These are phyloP conservation scores for Myopa tessellatipennis DNA, from an alignment of 2,888 invertebrate species.

Conservation along the genomic window DNA sequence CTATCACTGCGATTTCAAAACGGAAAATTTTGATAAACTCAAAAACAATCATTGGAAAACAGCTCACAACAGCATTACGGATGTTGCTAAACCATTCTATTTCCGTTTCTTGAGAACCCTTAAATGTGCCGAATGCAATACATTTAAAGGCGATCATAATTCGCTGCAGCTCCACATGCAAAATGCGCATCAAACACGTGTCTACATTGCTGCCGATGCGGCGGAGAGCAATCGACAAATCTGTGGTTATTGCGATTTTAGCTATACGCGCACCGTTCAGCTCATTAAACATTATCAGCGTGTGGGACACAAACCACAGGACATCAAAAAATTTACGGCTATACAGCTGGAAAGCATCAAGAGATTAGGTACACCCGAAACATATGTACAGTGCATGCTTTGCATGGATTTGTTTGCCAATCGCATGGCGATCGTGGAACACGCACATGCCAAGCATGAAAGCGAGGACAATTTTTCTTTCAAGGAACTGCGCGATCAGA, in stretches of 20 bases:
- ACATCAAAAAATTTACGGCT: slow-evolving; percentile 53
- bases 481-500: slow-evolving; percentile 54
- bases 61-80: slow-evolving; percentile 40
- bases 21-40: slow-evolving; percentile 48
- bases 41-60: slow-evolving; percentile 53
- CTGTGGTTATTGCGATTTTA: slow-evolving; percentile 57
- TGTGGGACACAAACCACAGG: slow-evolving; percentile 54
- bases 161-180: slow-evolving; percentile 53
- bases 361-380: slow-evolving; percentile 47
- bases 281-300: slow-evolving; percentile 51
- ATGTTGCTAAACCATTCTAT: slow-evolving; percentile 56
- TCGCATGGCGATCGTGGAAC: slow-evolving; percentile 53
- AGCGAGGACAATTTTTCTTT: slow-evolving; percentile 53
- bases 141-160: slow-evolving; percentile 51
- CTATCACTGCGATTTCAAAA: slow-evolving; percentile 53
- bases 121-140: slow-evolving; percentile 56
- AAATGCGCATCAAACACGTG: slow-evolving; percentile 57
- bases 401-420: slow-evolving; percentile 58
- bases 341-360: slow-evolving; percentile 48
- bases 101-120: slow-evolving; percentile 55
- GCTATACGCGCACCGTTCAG: slow-evolving; percentile 40
- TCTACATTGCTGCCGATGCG: slow-evolving; percentile 61
- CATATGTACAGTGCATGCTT: slow-evolving; percentile 57
- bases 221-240: slow-evolving; percentile 42
- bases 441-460: slow-evolving; percentile 51